Percentiles rank a stretch among this genome's conserved stretches.
Evolutionary conservation across 1,140 invertebrate species (phyloP).

Genomic region (Mesaphorura yosii): DNA sequence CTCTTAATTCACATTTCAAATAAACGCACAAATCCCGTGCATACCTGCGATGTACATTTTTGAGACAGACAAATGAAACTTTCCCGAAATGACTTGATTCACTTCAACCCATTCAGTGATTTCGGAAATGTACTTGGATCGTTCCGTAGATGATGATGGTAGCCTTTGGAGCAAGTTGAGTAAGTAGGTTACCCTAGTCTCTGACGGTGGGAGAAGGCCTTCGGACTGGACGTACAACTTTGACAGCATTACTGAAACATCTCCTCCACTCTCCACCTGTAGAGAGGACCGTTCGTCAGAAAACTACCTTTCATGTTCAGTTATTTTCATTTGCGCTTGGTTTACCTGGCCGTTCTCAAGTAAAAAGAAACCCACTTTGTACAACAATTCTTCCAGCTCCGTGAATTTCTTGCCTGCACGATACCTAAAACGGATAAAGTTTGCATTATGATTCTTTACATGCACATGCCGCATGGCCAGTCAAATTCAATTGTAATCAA

Average conservation of each 20-base stretch:
- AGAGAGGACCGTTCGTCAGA: neutral
- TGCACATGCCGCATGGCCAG: too few relatives aligned
- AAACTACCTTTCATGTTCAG: neutral
- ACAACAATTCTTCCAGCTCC: slow-evolving; percentile 21
- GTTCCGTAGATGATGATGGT: slow-evolving; percentile 7
- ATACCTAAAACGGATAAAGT: slow-evolving; percentile 10
- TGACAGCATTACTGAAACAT: slow-evolving; percentile 26
- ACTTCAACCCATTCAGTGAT: slow-evolving; percentile 2
- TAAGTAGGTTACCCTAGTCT: too few relatives aligned
- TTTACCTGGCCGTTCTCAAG: slow-evolving; percentile 22
- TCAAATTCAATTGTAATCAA: too few relatives aligned
- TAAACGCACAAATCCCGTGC: too few relatives aligned
- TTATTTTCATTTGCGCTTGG: neutral
- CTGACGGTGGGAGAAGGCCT: too few relatives aligned
- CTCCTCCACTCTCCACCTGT: slow-evolving; percentile 27
- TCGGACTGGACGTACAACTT: slow-evolving; percentile 7
- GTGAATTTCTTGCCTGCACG: slow-evolving; percentile 10
- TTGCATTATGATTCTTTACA: neutral
- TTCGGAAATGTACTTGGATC: neutral
- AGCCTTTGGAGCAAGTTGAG: neutral
- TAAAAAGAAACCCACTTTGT: slow-evolving; percentile 5
- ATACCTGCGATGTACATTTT: slow-evolving; percentile 22
- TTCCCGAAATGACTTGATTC: slow-evolving; percentile 9
- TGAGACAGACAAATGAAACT: slow-evolving; percentile 13
- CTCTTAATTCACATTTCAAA: too few relatives aligned